Conservation (phyloP, 2,113 vertebrate genomes). For the Pao palembangensis region DNA sequence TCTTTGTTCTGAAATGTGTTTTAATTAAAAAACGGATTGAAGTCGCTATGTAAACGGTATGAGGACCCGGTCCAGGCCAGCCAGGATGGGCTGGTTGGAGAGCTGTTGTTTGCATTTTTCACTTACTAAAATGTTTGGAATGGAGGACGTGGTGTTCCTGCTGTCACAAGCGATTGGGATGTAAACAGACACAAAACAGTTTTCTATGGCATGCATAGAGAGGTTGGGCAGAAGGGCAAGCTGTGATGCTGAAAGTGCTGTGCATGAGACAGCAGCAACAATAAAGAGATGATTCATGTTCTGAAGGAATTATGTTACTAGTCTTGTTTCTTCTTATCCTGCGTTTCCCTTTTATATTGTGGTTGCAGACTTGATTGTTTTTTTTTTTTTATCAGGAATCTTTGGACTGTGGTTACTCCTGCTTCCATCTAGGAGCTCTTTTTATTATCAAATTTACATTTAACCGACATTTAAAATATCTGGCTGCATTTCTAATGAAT, state of each 20-base stretch:
- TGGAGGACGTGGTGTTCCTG: conserved; percentile 38
- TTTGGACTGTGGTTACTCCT: conserved; percentile 17
- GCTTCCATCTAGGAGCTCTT: conserved; percentile 28
- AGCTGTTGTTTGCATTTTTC: too few relatives aligned
- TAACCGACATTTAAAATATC: too few relatives aligned
- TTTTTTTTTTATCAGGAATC: conserved; percentile 8
- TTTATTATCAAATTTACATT: too few relatives aligned
- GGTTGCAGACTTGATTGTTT: too few relatives aligned
- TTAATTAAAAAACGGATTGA: too few relatives aligned
- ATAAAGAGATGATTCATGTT: conserved; percentile 47
- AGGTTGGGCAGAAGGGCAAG: conserved; percentile 60
- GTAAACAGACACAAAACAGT: conserved; percentile 55
- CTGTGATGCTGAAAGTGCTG: conserved; percentile 33
- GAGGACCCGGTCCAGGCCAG: too few relatives aligned
- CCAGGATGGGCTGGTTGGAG: too few relatives aligned
- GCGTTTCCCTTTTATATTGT: too few relatives aligned
- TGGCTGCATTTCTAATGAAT: too few relatives aligned
- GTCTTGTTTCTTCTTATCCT: conserved; percentile 16
- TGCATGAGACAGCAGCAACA: conserved; percentile 48
- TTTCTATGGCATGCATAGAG: conserved; percentile 49
- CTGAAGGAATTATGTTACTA: conserved; percentile 47
- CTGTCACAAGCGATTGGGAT: conserved; percentile 68
- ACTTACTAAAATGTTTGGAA: too few relatives aligned
- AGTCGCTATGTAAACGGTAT: too few relatives aligned
- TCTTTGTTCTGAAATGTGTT: too few relatives aligned